These are phyloP conservation scores for Uloborus diversus DNA, from an alignment of 1,140 invertebrate genomes.

Conservation along the genomic window DNA sequence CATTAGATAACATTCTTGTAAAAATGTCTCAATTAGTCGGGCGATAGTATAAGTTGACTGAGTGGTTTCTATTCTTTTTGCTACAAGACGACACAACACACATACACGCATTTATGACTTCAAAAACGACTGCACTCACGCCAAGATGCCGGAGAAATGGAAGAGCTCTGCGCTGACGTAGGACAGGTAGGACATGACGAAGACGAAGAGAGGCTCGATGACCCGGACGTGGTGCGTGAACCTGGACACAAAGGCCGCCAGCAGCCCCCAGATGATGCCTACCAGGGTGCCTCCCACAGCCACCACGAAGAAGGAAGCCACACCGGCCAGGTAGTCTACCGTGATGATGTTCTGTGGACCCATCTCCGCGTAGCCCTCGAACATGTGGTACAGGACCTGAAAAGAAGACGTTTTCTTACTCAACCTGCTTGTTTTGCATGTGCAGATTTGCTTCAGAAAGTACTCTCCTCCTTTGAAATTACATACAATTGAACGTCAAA, in stretches of 20 bases:
- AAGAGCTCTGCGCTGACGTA: slow-evolving; percentile 98
- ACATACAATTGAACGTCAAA: too few relatives aligned
- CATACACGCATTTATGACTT: too few relatives aligned
- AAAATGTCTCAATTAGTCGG: too few relatives aligned
- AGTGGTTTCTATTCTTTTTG: too few relatives aligned
- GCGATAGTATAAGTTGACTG: too few relatives aligned
- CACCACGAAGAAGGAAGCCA: slow-evolving; percentile 93
- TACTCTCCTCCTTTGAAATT: too few relatives aligned
- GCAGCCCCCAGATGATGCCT: slow-evolving; percentile 94
- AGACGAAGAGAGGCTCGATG: slow-evolving; percentile 98
- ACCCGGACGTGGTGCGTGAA: slow-evolving; percentile 96
- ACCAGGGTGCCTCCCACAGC: slow-evolving; percentile 92
- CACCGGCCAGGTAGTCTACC: slow-evolving; percentile 81
- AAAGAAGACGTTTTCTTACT: neutral
- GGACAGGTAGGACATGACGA: slow-evolving; percentile 97
- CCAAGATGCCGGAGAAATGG: slow-evolving; percentile 96
- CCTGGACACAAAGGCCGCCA: slow-evolving; percentile 93
- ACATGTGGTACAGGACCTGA: slow-evolving; percentile 93
- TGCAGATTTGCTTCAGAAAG: too few relatives aligned
- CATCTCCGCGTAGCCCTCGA: slow-evolving; percentile 89
- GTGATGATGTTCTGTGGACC: slow-evolving; percentile 75
- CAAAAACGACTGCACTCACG: slow-evolving; percentile 88
- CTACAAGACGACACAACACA: too few relatives aligned
- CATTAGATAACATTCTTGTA: too few relatives aligned
- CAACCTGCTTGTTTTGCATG: too few relatives aligned